Conservation (phyloP, 2,888 invertebrate species). For the Cryptus armator region DNA sequence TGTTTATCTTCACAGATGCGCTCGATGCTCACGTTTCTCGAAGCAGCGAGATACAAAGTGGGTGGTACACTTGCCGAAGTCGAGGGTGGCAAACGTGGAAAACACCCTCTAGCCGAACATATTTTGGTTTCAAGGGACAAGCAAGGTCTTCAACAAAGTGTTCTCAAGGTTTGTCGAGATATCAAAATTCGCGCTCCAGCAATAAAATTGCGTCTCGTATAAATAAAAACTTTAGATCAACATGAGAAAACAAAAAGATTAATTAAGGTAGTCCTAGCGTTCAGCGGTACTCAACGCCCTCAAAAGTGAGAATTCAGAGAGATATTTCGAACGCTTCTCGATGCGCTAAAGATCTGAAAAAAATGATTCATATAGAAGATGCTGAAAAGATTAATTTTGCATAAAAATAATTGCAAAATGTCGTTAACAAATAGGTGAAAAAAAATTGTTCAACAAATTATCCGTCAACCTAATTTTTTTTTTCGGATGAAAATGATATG, state of each 20-base stretch:
- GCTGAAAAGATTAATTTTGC: too few relatives aligned
- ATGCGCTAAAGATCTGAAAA: too few relatives aligned
- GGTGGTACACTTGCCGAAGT: conserved; percentile 93
- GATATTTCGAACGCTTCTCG: too few relatives aligned
- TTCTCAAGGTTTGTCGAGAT: conserved; percentile 88
- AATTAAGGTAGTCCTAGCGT: too few relatives aligned
- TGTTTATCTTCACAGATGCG: conserved; percentile 89
- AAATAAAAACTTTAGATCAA: not conserved
- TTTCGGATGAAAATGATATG: too few relatives aligned
- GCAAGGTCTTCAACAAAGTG: conserved; percentile 94
- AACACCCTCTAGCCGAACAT: conserved; percentile 94
- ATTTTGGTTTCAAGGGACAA: conserved; percentile 96
- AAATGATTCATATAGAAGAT: too few relatives aligned
- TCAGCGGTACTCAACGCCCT: too few relatives aligned
- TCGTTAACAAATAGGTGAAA: too few relatives aligned
- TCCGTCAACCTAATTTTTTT: too few relatives aligned
- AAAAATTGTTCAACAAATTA: too few relatives aligned
- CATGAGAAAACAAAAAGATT: not conserved
- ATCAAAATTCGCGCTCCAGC: not conserved
- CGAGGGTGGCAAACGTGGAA: conserved; percentile 91
- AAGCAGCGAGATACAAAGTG: conserved; percentile 95
- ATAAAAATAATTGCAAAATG: too few relatives aligned
- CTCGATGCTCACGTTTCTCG: conserved; percentile 96
- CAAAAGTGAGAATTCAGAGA: too few relatives aligned
- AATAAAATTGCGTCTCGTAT: not conserved